Base-by-base conservation (phyloP, 2,888 invertebrate genomes). In the Morpho helenor region DNA sequence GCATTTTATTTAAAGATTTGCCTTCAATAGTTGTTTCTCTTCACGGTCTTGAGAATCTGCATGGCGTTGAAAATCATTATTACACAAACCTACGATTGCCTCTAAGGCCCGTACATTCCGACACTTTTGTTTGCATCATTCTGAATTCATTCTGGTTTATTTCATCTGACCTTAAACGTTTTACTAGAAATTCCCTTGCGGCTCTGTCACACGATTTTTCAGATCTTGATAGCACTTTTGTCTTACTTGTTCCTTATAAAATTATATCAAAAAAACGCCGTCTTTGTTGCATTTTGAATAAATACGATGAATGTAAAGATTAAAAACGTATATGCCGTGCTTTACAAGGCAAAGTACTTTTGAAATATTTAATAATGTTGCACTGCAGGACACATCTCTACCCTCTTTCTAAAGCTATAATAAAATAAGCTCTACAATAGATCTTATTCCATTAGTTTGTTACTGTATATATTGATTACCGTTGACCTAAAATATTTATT, bases 21-120 rank as follows among this genome's bases (percentile, higher is more conserved):
- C 56, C 59, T 56, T 49, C 39, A 52, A 58, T 44, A 46, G 65
- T 59, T 63, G 55, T 67, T 77, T 31, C 31, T 31, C 31, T 31
- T 5, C 31, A 5, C 31, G 5, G 31, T 31, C 31, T 31, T 79
- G 76, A 77, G 66, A 46, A 62, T 63, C 65, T 68, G 71, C 69
- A 67, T 72, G 65, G 72, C 74, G 74, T 79, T 71, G 75, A 73
- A 75, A 80, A 83, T 81, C 63, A 71, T 75, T 79, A 74, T 84
- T 84, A 79, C 82, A 69, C 79, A 81, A 84, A 31, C 68, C 68
- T 64, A 72, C 73, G 71, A 69, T 71, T 73, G 75, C 72, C 73
- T 76, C 71, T 69, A n/a, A 46, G 48, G 48, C 47, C 68, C 76
- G 75, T 76, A 75, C 71, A 76, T 76, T 77, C 67, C 64, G 67